Evolutionary conservation across 2,113 vertebrate species (phyloP).

Genomic region (Ophthalmolycus amberensis): DNA sequence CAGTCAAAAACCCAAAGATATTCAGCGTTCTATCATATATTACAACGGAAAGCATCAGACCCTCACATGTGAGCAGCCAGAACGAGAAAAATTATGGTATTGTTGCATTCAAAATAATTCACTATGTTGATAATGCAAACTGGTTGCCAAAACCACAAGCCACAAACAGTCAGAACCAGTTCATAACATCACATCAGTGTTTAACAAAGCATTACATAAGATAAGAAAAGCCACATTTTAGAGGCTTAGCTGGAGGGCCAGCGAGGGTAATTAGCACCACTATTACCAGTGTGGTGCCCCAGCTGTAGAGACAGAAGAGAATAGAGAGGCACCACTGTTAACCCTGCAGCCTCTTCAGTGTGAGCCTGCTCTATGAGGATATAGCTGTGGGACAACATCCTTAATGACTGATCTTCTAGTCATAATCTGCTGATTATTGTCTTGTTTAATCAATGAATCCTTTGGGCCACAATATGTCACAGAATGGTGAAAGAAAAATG

Average conservation of each 20-base stretch:
- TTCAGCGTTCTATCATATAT: not conserved
- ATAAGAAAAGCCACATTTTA: not conserved
- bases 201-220: not conserved
- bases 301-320: constrained; percentile 29
- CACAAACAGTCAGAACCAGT: not conserved
- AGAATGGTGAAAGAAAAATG: not conserved
- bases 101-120: not conserved
- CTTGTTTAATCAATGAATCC: not conserved
- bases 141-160: not conserved
- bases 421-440: not conserved
- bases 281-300: constrained; percentile 21
- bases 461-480: not conserved
- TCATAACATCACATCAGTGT: not conserved
- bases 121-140: not conserved
- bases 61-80: not conserved
- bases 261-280: constrained; percentile 33
- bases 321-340: constrained; percentile 22
- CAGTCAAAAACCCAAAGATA: not conserved
- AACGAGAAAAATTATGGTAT: not conserved
- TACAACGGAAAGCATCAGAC: not conserved
- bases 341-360: constrained; percentile 44
- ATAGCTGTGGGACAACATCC: not conserved
- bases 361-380: constrained; percentile 25
- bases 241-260: constrained; percentile 14
- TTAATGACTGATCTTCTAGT: not conserved